A percentile compares a stretch with the other conserved stretches of the same genome.
These are phyloP conservation scores for Drosophila kuntzei DNA, from an alignment of 2,888 invertebrate species.

Conservation along the genomic window DNA sequence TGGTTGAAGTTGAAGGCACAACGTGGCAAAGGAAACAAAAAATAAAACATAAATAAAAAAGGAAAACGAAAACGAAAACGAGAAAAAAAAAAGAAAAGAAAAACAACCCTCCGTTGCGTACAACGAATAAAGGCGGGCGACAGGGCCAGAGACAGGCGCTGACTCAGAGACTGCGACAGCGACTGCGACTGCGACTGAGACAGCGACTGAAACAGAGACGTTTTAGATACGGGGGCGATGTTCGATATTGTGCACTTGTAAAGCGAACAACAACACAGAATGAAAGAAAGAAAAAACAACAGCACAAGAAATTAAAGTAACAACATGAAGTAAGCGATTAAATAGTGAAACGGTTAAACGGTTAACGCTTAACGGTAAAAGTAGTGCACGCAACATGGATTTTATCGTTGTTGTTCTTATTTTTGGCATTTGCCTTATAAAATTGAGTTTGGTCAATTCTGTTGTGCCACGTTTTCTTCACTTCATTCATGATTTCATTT, in stretches of 20 bases:
- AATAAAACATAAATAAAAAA: constrained; percentile 41
- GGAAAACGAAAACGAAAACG: constrained; percentile 33
- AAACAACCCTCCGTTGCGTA: constrained; percentile 65
- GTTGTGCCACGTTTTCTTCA: constrained; percentile 16
- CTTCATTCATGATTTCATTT: constrained; percentile 41
- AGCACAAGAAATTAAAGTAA: constrained; percentile 16
- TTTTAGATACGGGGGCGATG: constrained; percentile 20
- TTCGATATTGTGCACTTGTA: constrained; percentile 31
- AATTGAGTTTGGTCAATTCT: constrained; percentile 19
- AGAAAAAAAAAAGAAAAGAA: constrained; percentile 42
- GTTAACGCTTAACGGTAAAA: constrained; percentile 16
- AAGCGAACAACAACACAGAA: constrained; percentile 15
- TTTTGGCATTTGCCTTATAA: not conserved
- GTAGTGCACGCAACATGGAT: constrained; percentile 19
- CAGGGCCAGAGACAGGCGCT: constrained; percentile 25
- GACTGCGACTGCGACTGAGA: constrained; percentile 15
- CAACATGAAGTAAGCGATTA: constrained; percentile 21
- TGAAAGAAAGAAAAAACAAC: constrained; percentile 25
- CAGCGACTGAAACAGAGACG: constrained; percentile 7
- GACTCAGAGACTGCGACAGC: constrained; percentile 39
- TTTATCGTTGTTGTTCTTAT: constrained; percentile 7
- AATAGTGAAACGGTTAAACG: constrained; percentile 28
- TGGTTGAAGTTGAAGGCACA: constrained; percentile 70
- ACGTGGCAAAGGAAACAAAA: constrained; percentile 50
- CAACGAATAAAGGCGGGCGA: not conserved